Evolutionary conservation across 2,113 vertebrate species (phyloP).

Genomic region (Australoheros scitulus): DNA sequence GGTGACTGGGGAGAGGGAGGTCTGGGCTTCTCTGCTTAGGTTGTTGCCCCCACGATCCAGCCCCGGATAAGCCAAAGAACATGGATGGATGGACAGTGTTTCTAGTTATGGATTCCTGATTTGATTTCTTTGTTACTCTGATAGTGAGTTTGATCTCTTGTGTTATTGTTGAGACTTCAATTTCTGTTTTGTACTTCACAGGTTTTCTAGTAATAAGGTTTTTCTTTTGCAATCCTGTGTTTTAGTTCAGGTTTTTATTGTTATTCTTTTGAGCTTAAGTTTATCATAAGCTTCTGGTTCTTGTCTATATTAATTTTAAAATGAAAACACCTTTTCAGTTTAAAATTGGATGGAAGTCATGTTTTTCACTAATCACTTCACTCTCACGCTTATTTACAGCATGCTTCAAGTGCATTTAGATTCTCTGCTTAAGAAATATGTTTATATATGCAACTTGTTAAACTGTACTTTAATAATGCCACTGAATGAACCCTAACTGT

Average conservation of each 20-base stretch:
- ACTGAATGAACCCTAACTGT: no score
- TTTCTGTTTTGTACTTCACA: not conserved
- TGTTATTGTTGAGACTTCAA: not conserved
- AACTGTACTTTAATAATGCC: not conserved
- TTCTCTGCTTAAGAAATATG: no score
- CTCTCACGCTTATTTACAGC: not conserved
- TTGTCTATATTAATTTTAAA: not conserved
- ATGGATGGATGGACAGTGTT: not conserved
- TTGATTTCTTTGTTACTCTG: not conserved
- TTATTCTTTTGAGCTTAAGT: no score
- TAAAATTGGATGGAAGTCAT: not conserved
- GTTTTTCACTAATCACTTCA: not conserved
- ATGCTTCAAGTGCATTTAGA: not conserved
- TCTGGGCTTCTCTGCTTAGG: no score
- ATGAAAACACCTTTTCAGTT: no score
- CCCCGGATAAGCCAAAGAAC: no score
- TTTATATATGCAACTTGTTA: not conserved
- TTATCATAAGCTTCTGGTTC: no score
- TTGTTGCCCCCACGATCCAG: no score
- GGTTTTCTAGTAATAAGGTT: no score
- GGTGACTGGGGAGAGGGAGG: no score
- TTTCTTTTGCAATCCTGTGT: no score
- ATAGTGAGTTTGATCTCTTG: not conserved
- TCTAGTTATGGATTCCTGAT: not conserved
- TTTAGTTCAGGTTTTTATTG: no score